Base-by-base conservation (phyloP, 2,797 vertebrate species). In the Chaunax sp. region DNA sequence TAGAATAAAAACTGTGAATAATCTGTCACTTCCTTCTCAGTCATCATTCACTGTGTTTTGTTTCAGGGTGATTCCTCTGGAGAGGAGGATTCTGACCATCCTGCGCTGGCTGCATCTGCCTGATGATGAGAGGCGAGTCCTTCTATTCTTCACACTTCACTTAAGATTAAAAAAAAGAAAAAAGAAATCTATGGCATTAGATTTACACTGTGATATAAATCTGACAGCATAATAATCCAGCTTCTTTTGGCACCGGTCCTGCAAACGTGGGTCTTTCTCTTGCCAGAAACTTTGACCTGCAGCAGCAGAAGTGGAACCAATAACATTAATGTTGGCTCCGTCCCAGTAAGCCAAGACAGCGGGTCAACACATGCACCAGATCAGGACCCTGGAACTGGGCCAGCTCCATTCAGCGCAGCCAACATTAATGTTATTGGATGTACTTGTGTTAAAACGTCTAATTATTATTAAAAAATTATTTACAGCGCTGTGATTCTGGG, bases 11-110 rank as follows among this genome's bases (percentile, higher is more conserved):
- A n/a, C n/a, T n/a, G n/a, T n/a, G n/a, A n/a, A n/a, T n/a, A n/a
- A n/a, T n/a, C 33, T 35, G 33, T 10, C 10, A 35, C 33, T 11
- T 35, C 12, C 33, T 11, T 35, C 33, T 10, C 7, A 8, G 12
- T 35, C 33, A 35, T 11, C 6, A 19, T 45, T 15, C 6, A 2
- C 13, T 13, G 0, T 47, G 44, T 58, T 23, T 72, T 56, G 30
- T 49, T 83, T 2, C 87, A 99, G 98, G 66, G 92, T 95, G 73
- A 99, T 99, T 88, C 95, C 95, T 45, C 92, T 97, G 2, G 97
- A 99, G 86, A 93, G 97, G 67, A 94, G 97, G 83, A 95, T 99
- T 64, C 78, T 98, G 60, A 98, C 97, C 50, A 97, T 99, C 61
- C 88, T 99, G 49, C 93, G 92, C 25, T 99, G 97, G 98, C 92